Percentiles rank a stretch among this genome's conserved stretches.
These are phyloP conservation scores for Actinostola sp. DNA, from an alignment of 92 coral and sea anemone genomes.

Conservation along the genomic window DNA sequence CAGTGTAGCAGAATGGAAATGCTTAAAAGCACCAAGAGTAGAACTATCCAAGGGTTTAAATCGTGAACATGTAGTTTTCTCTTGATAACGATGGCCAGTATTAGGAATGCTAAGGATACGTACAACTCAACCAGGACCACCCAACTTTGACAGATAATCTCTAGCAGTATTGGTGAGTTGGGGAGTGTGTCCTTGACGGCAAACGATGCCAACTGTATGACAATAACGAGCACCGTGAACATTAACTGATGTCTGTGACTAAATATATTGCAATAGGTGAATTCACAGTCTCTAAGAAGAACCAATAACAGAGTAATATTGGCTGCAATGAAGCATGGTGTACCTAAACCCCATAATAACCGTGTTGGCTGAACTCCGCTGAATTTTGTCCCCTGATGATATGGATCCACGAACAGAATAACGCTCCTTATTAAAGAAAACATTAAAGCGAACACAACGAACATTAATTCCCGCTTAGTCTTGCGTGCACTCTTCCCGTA, in stretches of 20 bases:
- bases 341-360: conserved; percentile 27
- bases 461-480: not conserved
- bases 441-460: not conserved
- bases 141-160: not conserved
- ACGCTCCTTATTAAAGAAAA: conserved; percentile 26
- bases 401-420: conserved; percentile 39
- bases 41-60: not conserved
- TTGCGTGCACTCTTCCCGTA: not conserved
- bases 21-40: not conserved
- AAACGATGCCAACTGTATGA: not conserved
- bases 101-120: not conserved
- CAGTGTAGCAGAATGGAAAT: not conserved
- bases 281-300: conserved; percentile 8
- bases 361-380: conserved; percentile 36
- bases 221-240: not conserved
- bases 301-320: not conserved
- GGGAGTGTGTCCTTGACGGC: not conserved
- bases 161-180: not conserved
- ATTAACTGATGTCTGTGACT: not conserved
- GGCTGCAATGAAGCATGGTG: conserved; percentile 13
- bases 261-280: not conserved
- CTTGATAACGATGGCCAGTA: not conserved
- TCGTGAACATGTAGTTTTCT: not conserved
- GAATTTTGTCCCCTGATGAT: conserved; percentile 37
- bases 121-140: not conserved